Evolutionary conservation across 2,113 vertebrate genomes (phyloP), one percentile per base, ranked within the genome.

Genomic region (Cottus gobio): DNA sequence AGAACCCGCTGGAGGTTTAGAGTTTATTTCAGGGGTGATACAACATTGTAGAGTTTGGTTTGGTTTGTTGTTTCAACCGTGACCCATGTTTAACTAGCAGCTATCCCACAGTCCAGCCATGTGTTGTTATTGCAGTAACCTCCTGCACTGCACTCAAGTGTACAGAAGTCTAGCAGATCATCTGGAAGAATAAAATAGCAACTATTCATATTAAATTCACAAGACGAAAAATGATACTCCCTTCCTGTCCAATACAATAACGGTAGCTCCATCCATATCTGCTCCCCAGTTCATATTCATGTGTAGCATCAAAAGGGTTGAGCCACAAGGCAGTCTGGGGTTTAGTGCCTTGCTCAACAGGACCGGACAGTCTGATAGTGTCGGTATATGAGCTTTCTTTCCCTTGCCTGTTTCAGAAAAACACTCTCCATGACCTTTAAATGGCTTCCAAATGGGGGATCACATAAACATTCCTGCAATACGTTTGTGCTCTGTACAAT

Each of bases 31-130:
- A 75, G 63, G 37, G 24, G 39, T 60, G 28, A 77, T 66, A 56
- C 34, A 69, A 52, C 63, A 78, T 22, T 57, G 44, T 30, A 50
- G n/a, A 13, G 63, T 26, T 28, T n/a, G 13, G 9, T 24, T 79
- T 71, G 26, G 60, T 90, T 81, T 87, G 36, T 65, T 85, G 26
- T 68, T 82, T 60, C 34, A 70, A 63, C 75, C 3, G 3, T 77
- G 82, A 85, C 82, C 79, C 28, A 2, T 68, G 74, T 74, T 68
- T 39, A 75, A 65, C 68, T 71, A 31, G 20, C 22, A 72, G 24
- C 20, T 56, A 36, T 72, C 57, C 71, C 64, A 62, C 50, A 66
- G 67, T 10, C 48, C 42, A 80, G 63, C 52, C 24, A 15, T 28
- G 13, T 63, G 46, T 44, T 50, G 15, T 75, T 10, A 61, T 3